Percentiles rank a stretch among this genome's conserved stretches.
Conservation (phyloP, 2,113 vertebrate genomes). For the Lophura nycthemera region DNA sequence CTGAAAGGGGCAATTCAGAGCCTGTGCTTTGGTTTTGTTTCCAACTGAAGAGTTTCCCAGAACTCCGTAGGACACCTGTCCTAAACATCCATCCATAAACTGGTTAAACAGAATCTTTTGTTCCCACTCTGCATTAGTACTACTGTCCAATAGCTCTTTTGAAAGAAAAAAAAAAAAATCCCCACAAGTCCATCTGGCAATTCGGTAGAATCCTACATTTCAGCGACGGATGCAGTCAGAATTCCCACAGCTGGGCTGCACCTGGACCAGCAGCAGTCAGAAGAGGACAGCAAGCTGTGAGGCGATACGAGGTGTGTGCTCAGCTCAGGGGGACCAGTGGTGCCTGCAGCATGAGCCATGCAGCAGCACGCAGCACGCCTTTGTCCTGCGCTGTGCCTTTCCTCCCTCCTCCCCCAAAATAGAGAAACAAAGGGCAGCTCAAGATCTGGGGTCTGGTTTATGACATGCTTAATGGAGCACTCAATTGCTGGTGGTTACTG, state of each 20-base stretch:
- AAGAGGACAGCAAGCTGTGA: not conserved
- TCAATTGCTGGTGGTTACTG: constrained; percentile 62
- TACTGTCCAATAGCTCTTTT: not conserved
- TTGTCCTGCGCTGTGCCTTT: not conserved
- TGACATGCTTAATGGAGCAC: constrained; percentile 60
- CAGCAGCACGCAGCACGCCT: not conserved
- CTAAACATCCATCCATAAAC: not conserved
- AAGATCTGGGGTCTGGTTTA: constrained; percentile 28
- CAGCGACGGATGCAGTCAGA: not conserved
- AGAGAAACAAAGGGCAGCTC: constrained; percentile 9
- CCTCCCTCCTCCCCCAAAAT: not conserved
- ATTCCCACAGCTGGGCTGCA: not conserved
- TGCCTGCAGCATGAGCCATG: not conserved
- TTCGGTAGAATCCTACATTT: not conserved
- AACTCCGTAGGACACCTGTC: not conserved
- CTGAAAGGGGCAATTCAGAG: not conserved
- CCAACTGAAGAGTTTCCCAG: not conserved
- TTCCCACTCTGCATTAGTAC: not conserved
- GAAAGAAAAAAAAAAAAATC: not conserved
- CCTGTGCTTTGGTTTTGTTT: not conserved
- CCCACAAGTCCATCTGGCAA: not conserved
- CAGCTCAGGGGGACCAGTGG: not conserved
- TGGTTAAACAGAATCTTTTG: not conserved
- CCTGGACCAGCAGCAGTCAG: not conserved
- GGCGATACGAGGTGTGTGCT: accelerated